A percentile compares a stretch with the other conserved stretches of the same genome.
Conservation (phyloP, 2,888 invertebrate genomes). For the Tanypteryx hageni region DNA sequence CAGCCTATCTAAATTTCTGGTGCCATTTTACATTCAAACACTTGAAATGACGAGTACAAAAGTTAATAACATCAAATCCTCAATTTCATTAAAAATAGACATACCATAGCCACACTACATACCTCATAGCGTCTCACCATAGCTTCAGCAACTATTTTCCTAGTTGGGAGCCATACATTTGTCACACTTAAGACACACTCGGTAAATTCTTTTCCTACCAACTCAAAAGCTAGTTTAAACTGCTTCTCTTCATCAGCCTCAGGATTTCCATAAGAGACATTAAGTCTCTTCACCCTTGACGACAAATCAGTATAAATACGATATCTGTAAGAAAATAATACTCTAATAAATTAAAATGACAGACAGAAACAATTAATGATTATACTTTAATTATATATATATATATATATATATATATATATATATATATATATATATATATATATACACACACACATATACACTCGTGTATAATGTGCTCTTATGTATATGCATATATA, state of each 20-base stretch:
- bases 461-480: no score
- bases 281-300: conserved; percentile 85
- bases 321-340: conserved; percentile 77
- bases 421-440: neutral
- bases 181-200: conserved; percentile 80
- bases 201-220: conserved; percentile 89
- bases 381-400: no score
- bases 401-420: conserved; percentile 22
- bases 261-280: conserved; percentile 87
- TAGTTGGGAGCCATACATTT: conserved; percentile 91
- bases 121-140: conserved; percentile 75
- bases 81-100: no score
- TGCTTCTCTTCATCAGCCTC: conserved; percentile 77
- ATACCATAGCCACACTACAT: no score
- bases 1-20: no score
- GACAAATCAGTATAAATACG: conserved; percentile 88
- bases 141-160: conserved; percentile 85
- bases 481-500: no score
- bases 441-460: no score
- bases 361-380: neutral
- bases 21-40: no score
- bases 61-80: no score
- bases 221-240: conserved; percentile 86
- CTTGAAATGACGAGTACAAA: no score
- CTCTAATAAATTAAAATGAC: neutral